Percentiles rank a stretch among this genome's conserved stretches.
Conservation (phyloP, 1,140 invertebrate species). For the Plodia interpunctella region DNA sequence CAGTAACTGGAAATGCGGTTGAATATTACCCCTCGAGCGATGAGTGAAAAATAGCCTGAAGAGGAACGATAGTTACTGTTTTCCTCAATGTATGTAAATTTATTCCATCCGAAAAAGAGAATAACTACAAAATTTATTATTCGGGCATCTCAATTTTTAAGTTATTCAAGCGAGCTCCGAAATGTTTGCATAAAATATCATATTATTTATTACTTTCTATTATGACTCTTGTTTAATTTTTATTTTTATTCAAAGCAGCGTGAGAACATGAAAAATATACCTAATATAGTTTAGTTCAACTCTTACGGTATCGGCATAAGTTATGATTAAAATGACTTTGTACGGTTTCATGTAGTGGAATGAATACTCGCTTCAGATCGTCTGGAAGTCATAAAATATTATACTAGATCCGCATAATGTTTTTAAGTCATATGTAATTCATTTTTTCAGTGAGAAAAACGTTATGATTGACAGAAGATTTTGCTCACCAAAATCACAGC, state of each 20-base stretch:
- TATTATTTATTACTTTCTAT: slow-evolving; percentile 36
- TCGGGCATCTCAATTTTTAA: slow-evolving; percentile 25
- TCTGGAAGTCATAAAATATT: too few relatives aligned
- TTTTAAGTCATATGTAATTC: too few relatives aligned
- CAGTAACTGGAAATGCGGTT: too few relatives aligned
- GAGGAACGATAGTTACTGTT: background rate
- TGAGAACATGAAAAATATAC: slow-evolving; percentile 27
- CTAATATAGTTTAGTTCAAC: background rate
- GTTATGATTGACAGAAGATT: too few relatives aligned
- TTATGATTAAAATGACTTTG: slow-evolving; percentile 36
- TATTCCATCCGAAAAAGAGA: slow-evolving; percentile 19
- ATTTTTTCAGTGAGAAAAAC: too few relatives aligned
- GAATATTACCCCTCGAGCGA: too few relatives aligned
- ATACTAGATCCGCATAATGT: too few relatives aligned
- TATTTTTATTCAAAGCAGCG: slow-evolving; percentile 19
- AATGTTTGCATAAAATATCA: slow-evolving; percentile 32
- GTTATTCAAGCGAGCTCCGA: slow-evolving; percentile 15
- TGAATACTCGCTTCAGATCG: too few relatives aligned
- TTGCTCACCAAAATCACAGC: too few relatives aligned
- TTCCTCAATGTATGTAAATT: slow-evolving; percentile 16
- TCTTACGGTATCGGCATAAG: slow-evolving; percentile 19
- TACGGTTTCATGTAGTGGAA: slow-evolving; percentile 13
- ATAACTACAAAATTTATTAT: slow-evolving; percentile 20
- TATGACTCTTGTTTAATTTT: slow-evolving; percentile 26
- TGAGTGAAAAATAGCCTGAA: too few relatives aligned